Evolutionary conservation across 2,113 vertebrate genomes (phyloP).

Genomic region (Cyrtonyx montezumae): DNA sequence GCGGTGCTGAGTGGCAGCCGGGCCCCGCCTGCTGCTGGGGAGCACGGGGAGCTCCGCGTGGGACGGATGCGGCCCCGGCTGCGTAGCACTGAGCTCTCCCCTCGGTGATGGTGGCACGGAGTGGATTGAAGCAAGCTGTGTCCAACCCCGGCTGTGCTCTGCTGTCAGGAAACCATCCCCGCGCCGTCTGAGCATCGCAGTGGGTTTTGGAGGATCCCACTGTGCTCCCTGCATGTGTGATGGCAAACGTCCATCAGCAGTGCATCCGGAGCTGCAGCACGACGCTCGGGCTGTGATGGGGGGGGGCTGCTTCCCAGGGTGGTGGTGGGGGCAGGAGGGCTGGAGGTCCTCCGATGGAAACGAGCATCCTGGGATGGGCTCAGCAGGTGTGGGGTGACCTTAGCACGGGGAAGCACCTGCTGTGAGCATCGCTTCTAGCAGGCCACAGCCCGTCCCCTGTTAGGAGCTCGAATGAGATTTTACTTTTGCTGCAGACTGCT

Average conservation of each 20-base stretch:
- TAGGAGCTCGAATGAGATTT: too few relatives aligned
- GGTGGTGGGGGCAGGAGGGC: not conserved
- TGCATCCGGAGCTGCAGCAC: too few relatives aligned
- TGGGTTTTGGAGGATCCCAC: not conserved
- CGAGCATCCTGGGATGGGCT: not conserved
- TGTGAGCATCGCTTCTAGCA: too few relatives aligned
- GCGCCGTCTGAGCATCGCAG: not conserved
- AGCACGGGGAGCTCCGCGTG: not conserved
- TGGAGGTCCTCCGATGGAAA: not conserved
- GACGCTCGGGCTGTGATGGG: too few relatives aligned
- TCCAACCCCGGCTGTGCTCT: accelerated
- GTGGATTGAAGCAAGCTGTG: not conserved
- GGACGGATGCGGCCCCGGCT: too few relatives aligned
- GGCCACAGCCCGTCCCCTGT: too few relatives aligned
- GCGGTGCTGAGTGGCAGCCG: not conserved
- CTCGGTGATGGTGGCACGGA: accelerated
- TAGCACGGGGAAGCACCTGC: too few relatives aligned
- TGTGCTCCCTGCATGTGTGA: too few relatives aligned
- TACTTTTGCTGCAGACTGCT: too few relatives aligned
- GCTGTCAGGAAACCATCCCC: not conserved
- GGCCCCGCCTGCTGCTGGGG: too few relatives aligned
- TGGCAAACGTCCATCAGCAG: too few relatives aligned
- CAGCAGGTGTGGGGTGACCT: not conserved
- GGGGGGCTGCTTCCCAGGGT: too few relatives aligned
- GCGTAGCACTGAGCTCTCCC: not conserved